Conservation (phyloP, 2,888 invertebrate species). For the Drosophila melanosoma region DNA sequence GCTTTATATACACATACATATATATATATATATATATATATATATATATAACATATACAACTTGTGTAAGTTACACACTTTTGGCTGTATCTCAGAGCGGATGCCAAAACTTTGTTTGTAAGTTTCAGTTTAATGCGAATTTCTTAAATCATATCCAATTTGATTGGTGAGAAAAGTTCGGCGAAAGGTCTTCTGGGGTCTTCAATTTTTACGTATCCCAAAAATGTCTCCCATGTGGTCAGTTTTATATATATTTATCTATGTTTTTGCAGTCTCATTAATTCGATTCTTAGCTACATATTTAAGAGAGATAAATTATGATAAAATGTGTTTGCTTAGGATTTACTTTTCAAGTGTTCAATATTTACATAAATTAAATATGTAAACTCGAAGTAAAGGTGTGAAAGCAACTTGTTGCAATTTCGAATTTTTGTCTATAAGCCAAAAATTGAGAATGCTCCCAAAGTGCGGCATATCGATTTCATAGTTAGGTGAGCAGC, state of each 20-base stretch:
- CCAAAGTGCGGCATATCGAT: conserved; percentile 32
- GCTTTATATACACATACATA: conserved; percentile 2
- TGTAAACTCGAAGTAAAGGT: neutral
- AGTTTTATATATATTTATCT: neutral
- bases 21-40: conserved; percentile 7
- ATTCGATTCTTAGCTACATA: neutral
- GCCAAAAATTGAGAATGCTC: neutral
- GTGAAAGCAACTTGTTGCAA: conserved; percentile 13
- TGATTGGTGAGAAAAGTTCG: conserved; percentile 4
- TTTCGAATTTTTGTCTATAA: neutral
- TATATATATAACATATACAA: neutral
- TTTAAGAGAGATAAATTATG: neutral
- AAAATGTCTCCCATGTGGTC: neutral
- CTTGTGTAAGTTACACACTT: conserved; percentile 11
- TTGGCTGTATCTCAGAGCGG: conserved; percentile 20
- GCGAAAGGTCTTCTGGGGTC: neutral
- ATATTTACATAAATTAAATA: neutral
- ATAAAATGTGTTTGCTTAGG: neutral
- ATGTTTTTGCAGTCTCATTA: neutral
- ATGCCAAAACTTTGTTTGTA: conserved; percentile 26
- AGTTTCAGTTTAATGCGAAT: conserved; percentile 23
- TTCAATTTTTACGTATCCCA: neutral
- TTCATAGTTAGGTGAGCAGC: conserved; percentile 25
- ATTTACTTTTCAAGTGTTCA: neutral
- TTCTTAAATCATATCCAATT: neutral